Conservation (phyloP, 2,888 invertebrate species). For the Apamea anceps region DNA sequence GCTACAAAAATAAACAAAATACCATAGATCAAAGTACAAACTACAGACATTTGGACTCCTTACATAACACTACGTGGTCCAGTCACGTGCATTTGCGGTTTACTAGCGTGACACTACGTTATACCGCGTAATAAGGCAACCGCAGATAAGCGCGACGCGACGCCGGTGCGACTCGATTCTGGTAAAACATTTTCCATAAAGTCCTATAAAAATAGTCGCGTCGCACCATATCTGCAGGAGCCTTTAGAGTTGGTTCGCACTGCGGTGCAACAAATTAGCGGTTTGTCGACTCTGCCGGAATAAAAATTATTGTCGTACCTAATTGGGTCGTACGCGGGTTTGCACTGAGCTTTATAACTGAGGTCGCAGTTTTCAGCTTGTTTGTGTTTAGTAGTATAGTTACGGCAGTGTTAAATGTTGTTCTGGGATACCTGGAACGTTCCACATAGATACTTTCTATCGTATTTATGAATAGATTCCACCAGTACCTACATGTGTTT, state of each 20-base stretch:
- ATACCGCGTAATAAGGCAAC: not conserved
- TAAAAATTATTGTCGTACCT: conserved; percentile 30
- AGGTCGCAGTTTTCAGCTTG: not conserved
- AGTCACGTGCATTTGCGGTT: conserved; percentile 32
- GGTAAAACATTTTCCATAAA: not conserved
- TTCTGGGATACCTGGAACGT: not conserved
- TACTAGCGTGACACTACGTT: conserved; percentile 34
- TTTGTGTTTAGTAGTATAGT: conserved; percentile 15
- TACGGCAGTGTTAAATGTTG: not conserved
- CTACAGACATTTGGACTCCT: conserved; percentile 19
- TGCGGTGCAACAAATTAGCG: conserved; percentile 34
- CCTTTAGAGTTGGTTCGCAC: conserved; percentile 4
- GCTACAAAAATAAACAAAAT: not conserved
- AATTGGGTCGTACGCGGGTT: conserved; percentile 26
- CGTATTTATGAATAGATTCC: not conserved
- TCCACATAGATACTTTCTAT: not conserved
- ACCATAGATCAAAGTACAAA: conserved; percentile 31
- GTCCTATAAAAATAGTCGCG: not conserved
- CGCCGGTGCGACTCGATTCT: too few relatives aligned
- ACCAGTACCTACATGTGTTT: not conserved
- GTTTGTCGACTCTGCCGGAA: conserved; percentile 5
- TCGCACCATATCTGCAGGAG: not conserved
- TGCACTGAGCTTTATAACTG: conserved; percentile 18
- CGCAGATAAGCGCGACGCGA: not conserved
- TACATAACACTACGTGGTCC: conserved; percentile 27